Base-by-base conservation (phyloP, 2,113 vertebrate species). In the Genyomyrus donnyi region DNA sequence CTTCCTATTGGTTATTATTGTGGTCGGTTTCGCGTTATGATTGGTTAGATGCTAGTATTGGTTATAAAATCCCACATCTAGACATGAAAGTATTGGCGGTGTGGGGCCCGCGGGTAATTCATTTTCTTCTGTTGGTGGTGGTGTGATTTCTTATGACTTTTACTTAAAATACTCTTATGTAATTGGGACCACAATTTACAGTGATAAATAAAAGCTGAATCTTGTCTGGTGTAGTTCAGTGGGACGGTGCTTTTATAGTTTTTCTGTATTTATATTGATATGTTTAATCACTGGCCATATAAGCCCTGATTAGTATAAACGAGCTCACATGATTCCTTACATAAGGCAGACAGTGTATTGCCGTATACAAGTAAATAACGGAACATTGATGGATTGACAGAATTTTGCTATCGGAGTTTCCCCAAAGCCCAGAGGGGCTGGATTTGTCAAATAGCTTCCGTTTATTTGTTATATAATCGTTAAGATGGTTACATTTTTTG, bases 1-100 rank as follows among this genome's bases (percentile, higher is more conserved):
- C 2, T 39, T 88, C 42, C 42, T 85, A 94, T 94, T 95, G 94
- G 94, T 87, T 58, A 84, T 89, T 17, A 87, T 84, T 50, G 50
- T 58, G 45, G 1, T 90, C 3, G 19, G 58, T 48, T 89, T 89
- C 85, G 48, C n/a, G 3, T 87, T 87, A 35, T 90, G 77, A 93
- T 89, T 93, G 93, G 92, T 52, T 27, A 66, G 46, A 87, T 70
- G 17, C 85, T 19, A 10, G 15, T 7, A 19, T 87, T 89, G 91
- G 90, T 70, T 46, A 49, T 15, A 88, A 88, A 45, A 45, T 74
- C 45, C 83, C 66, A 83, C 48, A 85, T 84, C 49, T n/a, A 46
- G 48, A 46, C 74, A 80, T 58, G 90, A 84, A 85, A 9, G 66
- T 88, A 91, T 89, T 88, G 88, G 88, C 31, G 17, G 17, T 13